These are phyloP conservation scores for Dyspetes luteomarginatus DNA, from an alignment of 2,888 invertebrate species.

Conservation along the genomic window DNA sequence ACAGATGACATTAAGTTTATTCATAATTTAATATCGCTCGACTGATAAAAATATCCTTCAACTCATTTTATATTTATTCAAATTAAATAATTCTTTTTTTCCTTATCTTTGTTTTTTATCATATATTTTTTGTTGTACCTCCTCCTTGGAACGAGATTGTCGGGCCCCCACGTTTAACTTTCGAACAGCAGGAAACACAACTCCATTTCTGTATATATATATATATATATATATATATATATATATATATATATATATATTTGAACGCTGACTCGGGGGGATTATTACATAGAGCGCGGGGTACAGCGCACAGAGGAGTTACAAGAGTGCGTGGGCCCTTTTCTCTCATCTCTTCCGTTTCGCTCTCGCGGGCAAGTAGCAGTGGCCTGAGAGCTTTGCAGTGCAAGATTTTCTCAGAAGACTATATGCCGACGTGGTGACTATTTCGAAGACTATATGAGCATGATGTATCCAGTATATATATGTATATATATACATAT, in stretches of 20 bases:
- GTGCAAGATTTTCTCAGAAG: conserved; percentile 59
- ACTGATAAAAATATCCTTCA: no score
- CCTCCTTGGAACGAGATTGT: conserved; percentile 23
- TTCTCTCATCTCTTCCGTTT: conserved; percentile 51
- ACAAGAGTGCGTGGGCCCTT: conserved; percentile 62
- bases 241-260: conserved; percentile 1
- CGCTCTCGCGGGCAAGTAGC: conserved; percentile 49
- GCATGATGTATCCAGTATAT: background rate
- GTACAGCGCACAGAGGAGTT: conserved; percentile 48
- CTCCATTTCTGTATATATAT: background rate
- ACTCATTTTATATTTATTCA: no score
- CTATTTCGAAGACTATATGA: conserved; percentile 13
- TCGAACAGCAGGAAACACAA: conserved; percentile 37
- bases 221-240: background rate
- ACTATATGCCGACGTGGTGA: conserved; percentile 35
- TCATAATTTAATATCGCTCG: no score
- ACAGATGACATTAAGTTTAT: no score
- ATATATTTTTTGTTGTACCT: background rate
- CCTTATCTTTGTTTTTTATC: background rate
- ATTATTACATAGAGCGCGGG: conserved; percentile 27
- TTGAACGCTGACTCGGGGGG: conserved; percentile 23
- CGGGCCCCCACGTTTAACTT: conserved; percentile 54
- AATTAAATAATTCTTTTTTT: background rate
- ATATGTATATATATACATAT: conserved; percentile 5
- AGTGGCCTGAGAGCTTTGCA: conserved; percentile 6